Evolutionary conservation across 2,888 invertebrate species (phyloP), one percentile per base, ranked within the genome.

Genomic region (Nezara viridula): DNA sequence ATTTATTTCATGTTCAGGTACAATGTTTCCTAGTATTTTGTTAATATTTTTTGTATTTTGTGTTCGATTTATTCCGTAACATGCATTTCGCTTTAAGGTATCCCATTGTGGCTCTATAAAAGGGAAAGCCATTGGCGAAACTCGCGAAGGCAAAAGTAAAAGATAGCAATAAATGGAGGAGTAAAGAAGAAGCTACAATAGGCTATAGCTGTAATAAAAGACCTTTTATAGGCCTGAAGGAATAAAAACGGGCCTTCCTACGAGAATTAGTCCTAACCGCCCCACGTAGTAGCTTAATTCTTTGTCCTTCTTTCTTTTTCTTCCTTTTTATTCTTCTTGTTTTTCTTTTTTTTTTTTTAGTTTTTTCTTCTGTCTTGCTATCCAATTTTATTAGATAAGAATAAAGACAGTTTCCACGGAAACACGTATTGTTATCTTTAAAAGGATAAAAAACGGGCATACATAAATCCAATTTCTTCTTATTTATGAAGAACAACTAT

Each of bases 201-300:
- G 44, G 44, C 81, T n/a, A 40, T 44, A 44, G 81, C n/a, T 81
- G 81, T 81, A 81, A 81, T 81, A 81, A 81, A 81, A 81, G 81
- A 81, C n/a, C 44, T 81, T 81, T 81, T 81, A 81, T 81, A 5
- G 81, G 81, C 44, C 81, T 44, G 81, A 81, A n/a, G 81, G 81
- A 81, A 81, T 81, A 81, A 81, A n/a, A 47, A 81, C 81, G 81
- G 14, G 6, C 21, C 66, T 32, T 19, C 32, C 66, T 81, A 47
- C 81, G 66, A 81, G 81, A 81, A 47, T 81, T 81, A 47, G 81
- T 47, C 81, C 81, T 81, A 81, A 81, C 81, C 81, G n/a, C 81
- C 44, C 81, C 81, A 81, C 81, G 81, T 81, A 73, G 66, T 81
- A n/a, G 81, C 81, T 81, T 81, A 81, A 81, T 81, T 81, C 81